Evolutionary conservation across 2,888 invertebrate genomes (phyloP), one percentile per base, ranked within the genome.

Genomic region (Dione juno): DNA sequence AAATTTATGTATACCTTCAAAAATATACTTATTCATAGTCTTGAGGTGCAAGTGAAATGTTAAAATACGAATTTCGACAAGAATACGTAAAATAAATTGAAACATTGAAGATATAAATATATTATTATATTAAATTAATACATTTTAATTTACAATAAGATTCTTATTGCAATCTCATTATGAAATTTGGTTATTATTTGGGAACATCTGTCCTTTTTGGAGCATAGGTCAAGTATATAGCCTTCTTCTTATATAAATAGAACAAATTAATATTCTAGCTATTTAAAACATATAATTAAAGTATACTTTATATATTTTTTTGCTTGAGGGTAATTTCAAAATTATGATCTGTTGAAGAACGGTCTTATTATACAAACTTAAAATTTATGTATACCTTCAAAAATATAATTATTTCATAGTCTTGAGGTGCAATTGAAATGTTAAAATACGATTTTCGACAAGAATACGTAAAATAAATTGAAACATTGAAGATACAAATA

Each of bases 221-320:
- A 59, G 61, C 48, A 66, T 57, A 67, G 71, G 66, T 73, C 66
- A 73, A 69, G 64, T 69, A 69, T 64, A 69, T 59, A 73, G 63
- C 50, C 64, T 71, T 48, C 48, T 53, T 48, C 57, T 19, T 41
- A 43, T 45, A 53, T 48, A 65, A n/a, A 57, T 69, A 28, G 19
- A 58, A 64, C 50, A 64, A 50, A 64, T 40, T n/a, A 64, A 50
- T 45, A 50, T 37, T 37, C 19, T 19, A 50, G 13, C 37, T 40
- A 40, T 19, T 40, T 21, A 50, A 50, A 50, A 50, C 11, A 50
- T 50, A 50, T 16, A n/a, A n/a, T n/a, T n/a, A n/a, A n/a, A n/a
- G n/a, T 16, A 10, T 50, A 50, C 48, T 50, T 50, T 19, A 19
- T n/a, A n/a, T 14, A n/a, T 10, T 37, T 37, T 54, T 54, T 37